A percentile compares a stretch with the other conserved stretches of the same genome.
Evolutionary conservation across 2,113 vertebrate genomes (phyloP).

Genomic region (Asarcornis scutulata): DNA sequence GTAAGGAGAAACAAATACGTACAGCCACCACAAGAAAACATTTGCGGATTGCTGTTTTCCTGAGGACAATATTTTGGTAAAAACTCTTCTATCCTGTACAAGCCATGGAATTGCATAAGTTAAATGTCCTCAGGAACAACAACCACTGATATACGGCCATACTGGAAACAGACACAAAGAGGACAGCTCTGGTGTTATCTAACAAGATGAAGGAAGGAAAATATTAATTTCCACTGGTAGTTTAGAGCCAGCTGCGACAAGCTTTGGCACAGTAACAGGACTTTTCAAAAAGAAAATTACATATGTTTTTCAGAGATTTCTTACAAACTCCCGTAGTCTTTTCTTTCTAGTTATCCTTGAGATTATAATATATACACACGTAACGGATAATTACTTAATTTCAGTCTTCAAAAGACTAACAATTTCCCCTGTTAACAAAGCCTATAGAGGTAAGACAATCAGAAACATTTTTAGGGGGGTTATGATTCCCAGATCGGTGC

Average conservation of each 20-base stretch:
- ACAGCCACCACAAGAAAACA: not conserved
- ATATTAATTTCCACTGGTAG: not conserved
- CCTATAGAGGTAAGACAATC: slow-evolving; percentile 21
- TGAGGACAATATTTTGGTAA: slow-evolving; percentile 56
- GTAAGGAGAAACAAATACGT: not conserved
- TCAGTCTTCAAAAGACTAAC: slow-evolving; percentile 31
- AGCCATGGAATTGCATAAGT: slow-evolving; percentile 56
- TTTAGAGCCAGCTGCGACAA: not conserved
- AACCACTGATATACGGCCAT: not conserved
- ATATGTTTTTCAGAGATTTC: not conserved
- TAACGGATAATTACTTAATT: not conserved
- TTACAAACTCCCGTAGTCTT: not conserved
- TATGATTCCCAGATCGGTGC: not conserved
- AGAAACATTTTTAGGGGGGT: not conserved
- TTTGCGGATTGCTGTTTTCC: not conserved
- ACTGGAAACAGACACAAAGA: not conserved
- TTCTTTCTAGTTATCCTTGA: slow-evolving; percentile 37
- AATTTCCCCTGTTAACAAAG: slow-evolving; percentile 30
- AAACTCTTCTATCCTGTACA: not conserved
- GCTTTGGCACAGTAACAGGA: slow-evolving; percentile 34
- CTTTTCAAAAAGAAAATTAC: not conserved
- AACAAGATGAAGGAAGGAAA: not conserved
- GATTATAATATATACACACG: not conserved
- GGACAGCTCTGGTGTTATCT: not conserved
- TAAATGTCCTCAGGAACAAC: not conserved